These are phyloP conservation scores for Diplolepis rosae DNA, from an alignment of 2,888 invertebrate genomes.

Conservation along the genomic window DNA sequence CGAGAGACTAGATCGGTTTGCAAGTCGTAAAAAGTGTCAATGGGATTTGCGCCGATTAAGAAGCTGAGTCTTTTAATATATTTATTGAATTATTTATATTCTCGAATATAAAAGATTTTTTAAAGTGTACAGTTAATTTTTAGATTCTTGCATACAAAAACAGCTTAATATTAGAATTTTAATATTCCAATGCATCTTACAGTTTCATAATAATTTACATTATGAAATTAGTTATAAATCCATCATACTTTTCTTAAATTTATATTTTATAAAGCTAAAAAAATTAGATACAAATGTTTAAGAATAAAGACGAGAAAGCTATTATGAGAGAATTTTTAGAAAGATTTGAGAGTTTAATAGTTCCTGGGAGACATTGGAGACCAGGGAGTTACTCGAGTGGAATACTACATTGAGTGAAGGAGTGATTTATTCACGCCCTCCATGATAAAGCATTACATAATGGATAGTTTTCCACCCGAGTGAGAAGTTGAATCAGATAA, in stretches of 20 bases:
- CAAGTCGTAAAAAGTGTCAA: not conserved
- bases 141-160: too few relatives aligned
- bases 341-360: not conserved
- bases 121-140: too few relatives aligned
- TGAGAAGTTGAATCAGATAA: conserved; percentile 60
- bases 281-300: not conserved
- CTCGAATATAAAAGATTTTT: too few relatives aligned
- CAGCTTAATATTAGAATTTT: too few relatives aligned
- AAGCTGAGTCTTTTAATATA: too few relatives aligned
- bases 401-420: conserved; percentile 20
- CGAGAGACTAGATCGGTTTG: not conserved
- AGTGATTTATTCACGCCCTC: conserved; percentile 58
- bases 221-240: not conserved
- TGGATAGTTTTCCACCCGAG: conserved; percentile 53
- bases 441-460: conserved; percentile 63
- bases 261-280: not conserved
- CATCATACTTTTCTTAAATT: not conserved
- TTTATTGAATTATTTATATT: too few relatives aligned
- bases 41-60: not conserved
- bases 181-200: too few relatives aligned
- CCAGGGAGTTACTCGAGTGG: not conserved
- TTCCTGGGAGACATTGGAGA: not conserved
- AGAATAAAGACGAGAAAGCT: not conserved
- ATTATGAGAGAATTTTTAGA: not conserved
- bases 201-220: too few relatives aligned